A percentile compares a stretch with the other conserved stretches of the same genome.
Conservation (phyloP, 2,888 invertebrate species). For the Tromatobia lineatoria region DNA sequence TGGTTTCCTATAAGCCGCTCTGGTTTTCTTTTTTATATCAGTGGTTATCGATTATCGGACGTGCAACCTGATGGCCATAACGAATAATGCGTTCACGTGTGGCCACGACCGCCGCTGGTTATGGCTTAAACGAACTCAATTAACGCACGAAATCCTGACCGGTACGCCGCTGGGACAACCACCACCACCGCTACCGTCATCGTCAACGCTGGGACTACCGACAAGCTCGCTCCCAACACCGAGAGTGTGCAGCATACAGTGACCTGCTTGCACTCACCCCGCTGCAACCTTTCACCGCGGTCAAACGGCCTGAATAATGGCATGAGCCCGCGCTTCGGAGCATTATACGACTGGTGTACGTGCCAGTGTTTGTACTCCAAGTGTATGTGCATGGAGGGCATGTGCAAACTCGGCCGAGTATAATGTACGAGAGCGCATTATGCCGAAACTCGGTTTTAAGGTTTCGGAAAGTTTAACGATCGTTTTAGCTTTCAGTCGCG, state of each 20-base stretch:
- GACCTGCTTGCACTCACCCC: conserved; percentile 51
- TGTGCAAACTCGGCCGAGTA: conserved; percentile 29
- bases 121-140: conserved; percentile 69
- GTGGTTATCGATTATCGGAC: conserved; percentile 65
- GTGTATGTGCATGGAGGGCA: background rate
- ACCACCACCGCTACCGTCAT: conserved; percentile 30
- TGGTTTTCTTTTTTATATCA: conserved; percentile 6
- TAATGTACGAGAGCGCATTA: conserved; percentile 57
- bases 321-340: conserved; percentile 34
- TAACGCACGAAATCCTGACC: conserved; percentile 64
- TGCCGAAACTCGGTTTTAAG: conserved; percentile 61
- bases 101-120: conserved; percentile 54
- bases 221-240: conserved; percentile 36
- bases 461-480: conserved; percentile 63
- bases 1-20: background rate
- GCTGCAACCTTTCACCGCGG: conserved; percentile 60
- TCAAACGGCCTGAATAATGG: conserved; percentile 64
- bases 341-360: conserved; percentile 47
- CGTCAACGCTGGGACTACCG: background rate
- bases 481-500: conserved; percentile 28
- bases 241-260: conserved; percentile 40
- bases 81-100: conserved; percentile 57
- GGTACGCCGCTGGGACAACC: conserved; percentile 21
- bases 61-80: conserved; percentile 49
- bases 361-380: conserved; percentile 7